Percentiles rank a stretch among this genome's conserved stretches.
Evolutionary conservation across 2,888 invertebrate species (phyloP).

Genomic region (Scrobipalpa costella): DNA sequence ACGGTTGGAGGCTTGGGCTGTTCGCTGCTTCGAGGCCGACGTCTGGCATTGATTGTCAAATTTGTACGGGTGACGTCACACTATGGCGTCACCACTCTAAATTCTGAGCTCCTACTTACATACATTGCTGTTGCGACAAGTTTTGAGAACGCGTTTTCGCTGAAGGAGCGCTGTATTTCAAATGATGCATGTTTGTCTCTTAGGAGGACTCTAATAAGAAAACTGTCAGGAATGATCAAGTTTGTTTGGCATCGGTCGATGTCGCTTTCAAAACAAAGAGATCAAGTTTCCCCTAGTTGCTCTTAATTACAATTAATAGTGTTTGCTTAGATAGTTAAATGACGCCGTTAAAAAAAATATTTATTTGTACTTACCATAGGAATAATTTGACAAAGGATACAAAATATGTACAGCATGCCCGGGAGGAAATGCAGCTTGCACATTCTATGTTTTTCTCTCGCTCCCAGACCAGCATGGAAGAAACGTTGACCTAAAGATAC

Average conservation of each 20-base stretch:
- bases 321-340: conserved; percentile 26
- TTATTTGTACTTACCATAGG: too few relatives aligned
- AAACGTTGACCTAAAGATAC: too few relatives aligned
- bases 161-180: too few relatives aligned
- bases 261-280: conserved; percentile 58
- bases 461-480: too few relatives aligned
- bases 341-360: background rate
- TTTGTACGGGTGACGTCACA: conserved; percentile 65
- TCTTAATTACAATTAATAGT: conserved; percentile 24
- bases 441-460: too few relatives aligned
- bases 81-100: too few relatives aligned
- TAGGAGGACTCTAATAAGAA: conserved; percentile 47
- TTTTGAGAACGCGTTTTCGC: too few relatives aligned
- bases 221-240: conserved; percentile 53
- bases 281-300: conserved; percentile 39
- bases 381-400: too few relatives aligned
- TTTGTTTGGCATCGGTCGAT: too few relatives aligned
- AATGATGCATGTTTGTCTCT: too few relatives aligned
- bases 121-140: background rate
- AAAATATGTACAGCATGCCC: too few relatives aligned
- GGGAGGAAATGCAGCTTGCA: too few relatives aligned
- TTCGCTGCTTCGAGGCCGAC: conserved; percentile 60
- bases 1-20: background rate
- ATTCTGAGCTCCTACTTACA: background rate
- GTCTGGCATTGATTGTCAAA: conserved; percentile 74